These are phyloP conservation scores for Glaucidium brasilianum DNA, from an alignment of 2,113 vertebrate genomes.

Conservation along the genomic window DNA sequence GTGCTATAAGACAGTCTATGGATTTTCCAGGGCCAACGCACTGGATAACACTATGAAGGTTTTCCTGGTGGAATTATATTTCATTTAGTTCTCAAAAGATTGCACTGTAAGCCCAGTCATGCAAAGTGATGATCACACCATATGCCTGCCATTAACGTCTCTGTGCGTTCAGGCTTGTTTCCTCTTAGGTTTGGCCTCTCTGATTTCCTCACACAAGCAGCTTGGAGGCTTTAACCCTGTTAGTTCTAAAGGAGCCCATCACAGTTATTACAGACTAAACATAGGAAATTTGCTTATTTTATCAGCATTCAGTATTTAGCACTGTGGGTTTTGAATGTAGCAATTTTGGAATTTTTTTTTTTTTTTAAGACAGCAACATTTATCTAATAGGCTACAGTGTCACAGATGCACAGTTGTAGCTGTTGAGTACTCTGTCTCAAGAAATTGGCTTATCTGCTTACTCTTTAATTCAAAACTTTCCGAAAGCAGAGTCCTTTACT, in stretches of 20 bases:
- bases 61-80: background rate
- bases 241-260: background rate
- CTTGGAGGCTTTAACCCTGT: background rate
- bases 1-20: background rate
- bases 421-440: background rate
- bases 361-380: background rate
- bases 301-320: background rate
- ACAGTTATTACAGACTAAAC: conserved; percentile 19
- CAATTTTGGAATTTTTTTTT: background rate
- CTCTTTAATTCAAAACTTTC: conserved; percentile 35
- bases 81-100: background rate
- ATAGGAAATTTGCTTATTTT: conserved; percentile 44
- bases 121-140: background rate
- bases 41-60: background rate
- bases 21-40: background rate
- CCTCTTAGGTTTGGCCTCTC: background rate
- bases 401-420: background rate
- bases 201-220: background rate
- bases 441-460: background rate
- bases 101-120: background rate
- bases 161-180: background rate
- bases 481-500: background rate
- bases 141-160: background rate
- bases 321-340: background rate
- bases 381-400: background rate